Conservation (phyloP, 1,140 invertebrate species). For the Diorhabda elongata region DNA sequence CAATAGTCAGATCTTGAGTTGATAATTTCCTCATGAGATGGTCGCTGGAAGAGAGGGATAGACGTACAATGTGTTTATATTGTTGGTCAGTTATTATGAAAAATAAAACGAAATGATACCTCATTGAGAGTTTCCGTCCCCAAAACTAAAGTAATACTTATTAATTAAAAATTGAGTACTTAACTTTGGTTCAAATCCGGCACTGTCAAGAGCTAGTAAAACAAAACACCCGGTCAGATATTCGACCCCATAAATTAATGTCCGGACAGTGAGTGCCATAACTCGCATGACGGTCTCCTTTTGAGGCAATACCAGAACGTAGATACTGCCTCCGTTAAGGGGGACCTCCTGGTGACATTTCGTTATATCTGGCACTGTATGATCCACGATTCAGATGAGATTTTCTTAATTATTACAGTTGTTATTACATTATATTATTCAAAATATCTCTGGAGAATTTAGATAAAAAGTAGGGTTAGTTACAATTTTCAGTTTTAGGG, state of each 20-base stretch:
- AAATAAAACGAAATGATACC: no score
- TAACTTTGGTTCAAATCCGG: background rate
- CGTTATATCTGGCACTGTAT: background rate
- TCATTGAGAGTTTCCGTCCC: no score
- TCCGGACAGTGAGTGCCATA: slow-evolving; percentile 1
- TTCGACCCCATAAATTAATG: background rate
- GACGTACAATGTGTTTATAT: no score
- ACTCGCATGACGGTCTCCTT: background rate
- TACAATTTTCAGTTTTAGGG: background rate
- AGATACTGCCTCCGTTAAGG: background rate
- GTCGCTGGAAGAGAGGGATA: no score
- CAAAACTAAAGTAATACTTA: no score
- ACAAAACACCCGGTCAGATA: background rate
- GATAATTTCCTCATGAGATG: no score
- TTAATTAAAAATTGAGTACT: no score
- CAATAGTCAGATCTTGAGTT: no score
- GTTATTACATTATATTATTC: background rate
- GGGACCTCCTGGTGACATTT: background rate
- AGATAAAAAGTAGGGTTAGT: background rate
- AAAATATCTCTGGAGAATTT: background rate
- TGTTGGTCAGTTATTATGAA: no score
- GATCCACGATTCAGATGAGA: background rate
- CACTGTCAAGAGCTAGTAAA: background rate
- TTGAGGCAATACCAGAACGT: background rate
- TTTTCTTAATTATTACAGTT: slow-evolving; percentile 1